Base-by-base conservation (phyloP, 1,140 invertebrate genomes). In the Psilanteris sp. region DNA sequence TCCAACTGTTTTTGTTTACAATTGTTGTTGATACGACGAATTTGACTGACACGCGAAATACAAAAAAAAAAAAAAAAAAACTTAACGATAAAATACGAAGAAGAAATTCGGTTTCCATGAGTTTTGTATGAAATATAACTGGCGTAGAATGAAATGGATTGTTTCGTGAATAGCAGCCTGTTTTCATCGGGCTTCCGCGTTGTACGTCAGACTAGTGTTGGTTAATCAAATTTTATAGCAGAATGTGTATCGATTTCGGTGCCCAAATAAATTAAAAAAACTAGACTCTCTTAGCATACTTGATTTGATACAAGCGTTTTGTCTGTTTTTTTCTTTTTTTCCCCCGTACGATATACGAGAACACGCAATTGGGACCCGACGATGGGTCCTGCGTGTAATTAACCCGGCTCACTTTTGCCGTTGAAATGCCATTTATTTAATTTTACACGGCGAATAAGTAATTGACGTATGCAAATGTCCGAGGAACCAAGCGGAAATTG, bases 211-310 rank as follows among this genome's bases (percentile, higher is more conserved):
- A 36, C 4, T 2, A 26, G 31, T 44, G 15, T 50, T 50, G 29
- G 57, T 48, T 61, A 62, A 48, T 50, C 32, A 50, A 62, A 62
- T 62, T 62, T 62, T 62, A 50, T 48, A 18, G 10, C 44, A 31
- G 32, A 48, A 37, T 39, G 43, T 41, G 11, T 62, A 62, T 61
- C 32, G 57, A 48, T 61, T 48, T 48, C 43, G 10, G 6, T 16
- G 16, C 16, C 20, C 27, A 59, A 59, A 59, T 59, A 59, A 44
- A 59, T 44, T 44, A 44, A 34, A 44, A 16, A 1, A 13, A 29
- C 36, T 44, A 16, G 16, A 15, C 44, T 34, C 16, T 7, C 36
- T 10, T 41, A 10, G 20, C 20, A 26, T 16, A 54, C 13, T n/a
- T 37, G 32, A 46, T 8, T 43, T 14, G 6, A 24, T 13, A 6